Percentiles rank a stretch among this genome's conserved stretches.
These are phyloP conservation scores for Mormyrus iriodes DNA, from an alignment of 2,113 vertebrate genomes.

Conservation along the genomic window DNA sequence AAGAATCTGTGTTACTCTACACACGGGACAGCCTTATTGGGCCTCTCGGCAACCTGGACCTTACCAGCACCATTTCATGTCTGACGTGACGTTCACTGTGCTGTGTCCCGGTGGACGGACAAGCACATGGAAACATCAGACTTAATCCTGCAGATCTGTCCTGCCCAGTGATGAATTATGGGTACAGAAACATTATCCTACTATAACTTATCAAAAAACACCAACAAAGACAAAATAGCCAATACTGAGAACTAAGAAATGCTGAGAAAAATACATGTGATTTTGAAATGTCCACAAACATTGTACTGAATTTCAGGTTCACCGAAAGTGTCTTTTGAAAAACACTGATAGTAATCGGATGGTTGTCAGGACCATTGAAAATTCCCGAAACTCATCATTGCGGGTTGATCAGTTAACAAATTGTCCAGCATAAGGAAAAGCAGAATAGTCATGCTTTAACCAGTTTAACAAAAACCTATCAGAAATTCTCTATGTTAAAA, in stretches of 20 bases:
- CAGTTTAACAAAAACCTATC: neutral
- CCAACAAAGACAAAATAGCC: neutral
- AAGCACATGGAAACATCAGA: neutral
- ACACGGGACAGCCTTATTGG: constrained; percentile 30
- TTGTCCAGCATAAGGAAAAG: neutral
- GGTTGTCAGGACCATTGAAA: neutral
- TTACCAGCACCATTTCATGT: neutral
- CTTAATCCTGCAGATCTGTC: neutral
- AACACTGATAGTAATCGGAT: neutral
- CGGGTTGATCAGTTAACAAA: neutral
- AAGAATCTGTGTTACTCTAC: constrained; percentile 40
- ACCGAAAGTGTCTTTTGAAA: neutral
- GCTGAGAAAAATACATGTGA: neutral
- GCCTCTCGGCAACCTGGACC: neutral
- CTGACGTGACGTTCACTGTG: neutral
- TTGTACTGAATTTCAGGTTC: neutral
- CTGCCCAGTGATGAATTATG: neutral
- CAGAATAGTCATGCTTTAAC: neutral
- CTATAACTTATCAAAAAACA: neutral
- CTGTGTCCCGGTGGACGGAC: neutral
- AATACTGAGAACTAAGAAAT: too few relatives aligned
- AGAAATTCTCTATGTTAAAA: neutral
- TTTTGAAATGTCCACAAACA: neutral
- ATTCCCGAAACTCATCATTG: neutral
- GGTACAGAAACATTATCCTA: neutral